Evolutionary conservation across 2,888 invertebrate genomes (phyloP).

Genomic region (Galerucella calmariensis): DNA sequence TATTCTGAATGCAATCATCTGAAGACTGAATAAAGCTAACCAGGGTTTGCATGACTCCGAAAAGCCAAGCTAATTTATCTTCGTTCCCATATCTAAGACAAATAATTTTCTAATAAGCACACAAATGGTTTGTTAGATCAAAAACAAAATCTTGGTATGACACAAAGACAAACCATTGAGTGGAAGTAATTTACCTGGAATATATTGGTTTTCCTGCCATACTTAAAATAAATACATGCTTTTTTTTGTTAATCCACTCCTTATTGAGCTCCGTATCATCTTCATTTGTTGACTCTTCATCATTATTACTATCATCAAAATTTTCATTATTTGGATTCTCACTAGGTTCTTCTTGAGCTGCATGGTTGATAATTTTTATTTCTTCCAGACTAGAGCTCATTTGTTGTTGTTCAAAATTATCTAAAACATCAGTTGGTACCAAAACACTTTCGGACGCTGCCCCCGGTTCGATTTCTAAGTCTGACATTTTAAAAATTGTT

Average conservation of each 20-base stretch:
- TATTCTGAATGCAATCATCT: slow-evolving; percentile 86
- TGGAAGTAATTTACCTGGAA: slow-evolving; percentile 72
- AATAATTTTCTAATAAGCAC: slow-evolving; percentile 7
- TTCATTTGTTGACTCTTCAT: slow-evolving; percentile 48
- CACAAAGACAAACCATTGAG: neutral
- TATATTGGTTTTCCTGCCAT: slow-evolving; percentile 98
- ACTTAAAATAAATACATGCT: slow-evolving; percentile 94
- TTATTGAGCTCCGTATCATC: slow-evolving; percentile 72
- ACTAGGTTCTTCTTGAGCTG: slow-evolving; percentile 48
- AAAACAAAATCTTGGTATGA: slow-evolving; percentile 35
- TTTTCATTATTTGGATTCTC: slow-evolving; percentile 54
- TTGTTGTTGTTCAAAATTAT: slow-evolving; percentile 71
- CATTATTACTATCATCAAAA: slow-evolving; percentile 47
- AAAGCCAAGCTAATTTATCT: slow-evolving; percentile 92
- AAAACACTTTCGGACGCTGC: slow-evolving; percentile 75
- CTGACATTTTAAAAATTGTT: slow-evolving; percentile 40
- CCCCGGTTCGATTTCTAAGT: slow-evolving; percentile 68
- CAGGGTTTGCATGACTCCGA: slow-evolving; percentile 94
- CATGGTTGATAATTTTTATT: slow-evolving; percentile 67
- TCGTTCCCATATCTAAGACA: slow-evolving; percentile 84
- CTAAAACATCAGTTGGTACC: slow-evolving; percentile 77
- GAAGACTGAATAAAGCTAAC: slow-evolving; percentile 89
- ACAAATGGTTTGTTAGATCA: neutral
- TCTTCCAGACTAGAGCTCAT: slow-evolving; percentile 75
- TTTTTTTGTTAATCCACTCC: slow-evolving; percentile 83